phyloP scores from a whole-genome alignment of 2,797 vertebrate genomes.

The Darevskia mixta region DNA sequence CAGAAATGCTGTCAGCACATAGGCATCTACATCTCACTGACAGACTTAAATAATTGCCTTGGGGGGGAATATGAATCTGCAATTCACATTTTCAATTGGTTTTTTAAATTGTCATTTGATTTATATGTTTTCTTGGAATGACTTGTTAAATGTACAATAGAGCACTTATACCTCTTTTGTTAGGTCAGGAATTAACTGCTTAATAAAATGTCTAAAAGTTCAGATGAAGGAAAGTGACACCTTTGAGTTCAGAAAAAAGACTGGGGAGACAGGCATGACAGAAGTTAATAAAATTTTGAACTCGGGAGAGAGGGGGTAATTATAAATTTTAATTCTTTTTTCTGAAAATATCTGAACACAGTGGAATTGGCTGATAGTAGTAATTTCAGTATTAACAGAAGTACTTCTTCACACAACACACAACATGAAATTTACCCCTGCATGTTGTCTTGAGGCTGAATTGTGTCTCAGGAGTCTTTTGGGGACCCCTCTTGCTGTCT shows the following conservation, averaged over 20 bases:
- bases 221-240: not conserved
- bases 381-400: not conserved
- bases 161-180: not conserved
- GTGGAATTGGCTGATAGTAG: not conserved
- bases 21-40: conserved; percentile 44
- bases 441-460: not conserved
- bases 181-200: fast-evolving
- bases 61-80: not conserved
- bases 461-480: not conserved
- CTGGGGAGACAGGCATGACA: not conserved
- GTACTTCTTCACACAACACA: not conserved
- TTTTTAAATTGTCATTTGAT: conserved; percentile 19
- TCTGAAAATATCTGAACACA: not conserved
- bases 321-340: not conserved
- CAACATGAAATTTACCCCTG: not conserved
- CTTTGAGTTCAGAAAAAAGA: not conserved
- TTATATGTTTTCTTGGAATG: not conserved
- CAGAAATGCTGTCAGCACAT: conserved; percentile 21
- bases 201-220: not conserved
- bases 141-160: not conserved
- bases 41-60: conserved; percentile 28
- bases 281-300: not conserved
- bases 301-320: not conserved
- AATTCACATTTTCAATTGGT: not conserved
- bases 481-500: not conserved